These are phyloP conservation scores for Ceratina australensis DNA, from an alignment of 1,140 invertebrate species.

Conservation along the genomic window DNA sequence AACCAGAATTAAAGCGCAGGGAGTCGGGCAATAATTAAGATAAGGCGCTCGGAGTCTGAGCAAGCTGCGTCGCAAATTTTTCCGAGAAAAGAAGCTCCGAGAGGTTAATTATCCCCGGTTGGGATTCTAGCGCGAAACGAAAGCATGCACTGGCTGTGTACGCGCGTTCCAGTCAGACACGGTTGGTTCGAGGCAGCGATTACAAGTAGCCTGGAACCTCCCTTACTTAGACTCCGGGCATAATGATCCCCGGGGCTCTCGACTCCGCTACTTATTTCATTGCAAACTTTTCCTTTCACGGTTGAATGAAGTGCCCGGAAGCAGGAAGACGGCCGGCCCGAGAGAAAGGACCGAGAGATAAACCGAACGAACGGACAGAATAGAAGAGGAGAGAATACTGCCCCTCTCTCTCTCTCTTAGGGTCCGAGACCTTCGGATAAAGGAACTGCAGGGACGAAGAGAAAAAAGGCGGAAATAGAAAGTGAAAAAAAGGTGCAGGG, in stretches of 20 bases:
- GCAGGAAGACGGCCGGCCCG: slow-evolving; percentile 45
- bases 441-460: slow-evolving; percentile 32
- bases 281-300: slow-evolving; percentile 63
- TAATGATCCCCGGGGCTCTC: slow-evolving; percentile 57
- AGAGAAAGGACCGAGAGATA: slow-evolving; percentile 35
- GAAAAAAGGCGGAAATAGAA: slow-evolving; percentile 4
- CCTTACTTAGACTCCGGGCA: slow-evolving; percentile 20
- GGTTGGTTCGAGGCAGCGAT: slow-evolving; percentile 23
- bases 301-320: slow-evolving; percentile 53
- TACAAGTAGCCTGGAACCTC: slow-evolving; percentile 24
- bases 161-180: slow-evolving; percentile 25
- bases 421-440: slow-evolving; percentile 60
- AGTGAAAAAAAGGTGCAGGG: not conserved
- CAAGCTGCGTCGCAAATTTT: not conserved
- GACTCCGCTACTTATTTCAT: slow-evolving; percentile 62
- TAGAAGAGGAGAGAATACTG: slow-evolving; percentile 20
- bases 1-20: not conserved
- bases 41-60: not conserved
- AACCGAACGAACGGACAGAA: slow-evolving; percentile 39
- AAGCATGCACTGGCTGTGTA: slow-evolving; percentile 4
- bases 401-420: slow-evolving; percentile 20
- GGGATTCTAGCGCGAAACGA: not conserved
- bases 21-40: slow-evolving; percentile 25
- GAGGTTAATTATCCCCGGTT: slow-evolving; percentile 28
- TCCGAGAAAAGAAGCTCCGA: slow-evolving; percentile 2